phyloP scores from a whole-genome alignment of 2,888 invertebrate species.

The Cantharis rustica region DNA sequence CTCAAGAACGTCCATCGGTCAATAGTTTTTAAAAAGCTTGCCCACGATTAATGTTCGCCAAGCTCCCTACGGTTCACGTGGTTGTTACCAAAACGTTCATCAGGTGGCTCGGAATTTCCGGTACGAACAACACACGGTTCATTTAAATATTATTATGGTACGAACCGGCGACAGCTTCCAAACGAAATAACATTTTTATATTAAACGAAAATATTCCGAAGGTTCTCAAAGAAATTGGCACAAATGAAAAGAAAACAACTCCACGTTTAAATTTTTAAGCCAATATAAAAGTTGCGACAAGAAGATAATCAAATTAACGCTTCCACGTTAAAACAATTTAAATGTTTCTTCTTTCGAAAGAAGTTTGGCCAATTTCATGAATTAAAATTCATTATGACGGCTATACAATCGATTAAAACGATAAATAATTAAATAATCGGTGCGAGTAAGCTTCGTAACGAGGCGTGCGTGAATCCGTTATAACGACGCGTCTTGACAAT shows the following conservation, averaged over 20 bases:
- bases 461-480: not conserved
- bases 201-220: not conserved
- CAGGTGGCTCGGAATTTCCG: slow-evolving; percentile 2
- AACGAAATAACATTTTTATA: not conserved
- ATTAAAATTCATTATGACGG: not conserved
- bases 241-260: not conserved
- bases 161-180: not conserved
- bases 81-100: slow-evolving; percentile 2
- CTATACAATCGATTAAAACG: not conserved
- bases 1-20: slow-evolving; percentile 22
- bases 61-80: not conserved
- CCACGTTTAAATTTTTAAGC: not conserved
- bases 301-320: not conserved
- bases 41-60: slow-evolving; percentile 1
- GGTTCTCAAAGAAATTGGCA: not conserved
- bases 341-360: not conserved
- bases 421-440: not conserved
- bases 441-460: not conserved
- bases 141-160: not conserved
- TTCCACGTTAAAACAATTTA: not conserved
- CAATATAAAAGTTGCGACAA: not conserved
- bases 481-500: not conserved
- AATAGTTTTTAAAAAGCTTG: not conserved
- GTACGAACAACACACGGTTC: not conserved
- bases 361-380: not conserved